Conservation (phyloP, 2,797 vertebrate species). For the Prunella strophiata region DNA sequence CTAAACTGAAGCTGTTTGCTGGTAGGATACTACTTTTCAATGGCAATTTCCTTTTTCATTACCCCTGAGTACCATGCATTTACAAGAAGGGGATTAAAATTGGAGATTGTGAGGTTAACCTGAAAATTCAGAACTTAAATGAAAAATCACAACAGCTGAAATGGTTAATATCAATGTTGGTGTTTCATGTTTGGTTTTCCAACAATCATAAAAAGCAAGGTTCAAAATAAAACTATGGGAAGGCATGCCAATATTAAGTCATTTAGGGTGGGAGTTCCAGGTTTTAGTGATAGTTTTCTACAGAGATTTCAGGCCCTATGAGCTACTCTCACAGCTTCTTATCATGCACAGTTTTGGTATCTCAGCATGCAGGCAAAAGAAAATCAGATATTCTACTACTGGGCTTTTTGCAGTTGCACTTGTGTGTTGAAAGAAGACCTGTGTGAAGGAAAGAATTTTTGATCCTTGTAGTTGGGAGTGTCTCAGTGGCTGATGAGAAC, state of each 20-base stretch:
- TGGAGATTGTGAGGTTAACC: not conserved
- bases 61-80: fast-evolving
- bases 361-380: not conserved
- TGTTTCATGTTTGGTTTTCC: not conserved
- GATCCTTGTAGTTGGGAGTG: not conserved
- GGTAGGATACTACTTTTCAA: not conserved
- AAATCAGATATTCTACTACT: not conserved
- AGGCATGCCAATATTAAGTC: not conserved
- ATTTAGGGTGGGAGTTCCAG: not conserved
- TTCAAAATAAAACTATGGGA: not conserved
- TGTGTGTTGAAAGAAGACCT: not conserved
- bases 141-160: not conserved
- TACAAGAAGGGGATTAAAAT: not conserved
- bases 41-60: not conserved
- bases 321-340: not conserved
- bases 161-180: not conserved
- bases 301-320: not conserved
- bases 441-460: not conserved
- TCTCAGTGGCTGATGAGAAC: not conserved
- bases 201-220: not conserved
- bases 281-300: not conserved
- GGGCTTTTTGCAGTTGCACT: not conserved
- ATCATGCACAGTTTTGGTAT: not conserved
- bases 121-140: not conserved
- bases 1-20: not conserved